Base-by-base conservation (phyloP, 2,113 vertebrate genomes). In the Sarotherodon lohbergeri region DNA sequence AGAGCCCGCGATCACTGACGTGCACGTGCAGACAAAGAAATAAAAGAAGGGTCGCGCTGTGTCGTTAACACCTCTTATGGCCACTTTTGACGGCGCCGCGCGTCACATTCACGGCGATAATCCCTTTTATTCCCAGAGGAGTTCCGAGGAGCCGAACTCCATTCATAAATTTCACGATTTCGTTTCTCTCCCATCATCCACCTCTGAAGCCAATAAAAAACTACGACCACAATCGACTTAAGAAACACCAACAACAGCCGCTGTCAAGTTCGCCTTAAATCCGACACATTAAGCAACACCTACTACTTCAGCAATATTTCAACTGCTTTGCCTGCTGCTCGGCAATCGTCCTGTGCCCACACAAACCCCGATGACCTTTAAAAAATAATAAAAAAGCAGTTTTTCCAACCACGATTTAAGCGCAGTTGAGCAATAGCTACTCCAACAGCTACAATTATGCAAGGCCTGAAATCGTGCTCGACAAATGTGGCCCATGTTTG, bases 381-480 rank as follows among this genome's bases (percentile, higher is more conserved):
- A 81, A 78, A 52, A 78, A 50, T 46, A 29, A 48, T 43, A 39
- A 14, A 76, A 78, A 79, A 85, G 12, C 50, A 13, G 6, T 13
- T 79, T 24, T 24, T 61, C 41, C 82, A 41, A 9, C 11, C 2
- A 7, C 46, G 13, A 17, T 76, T 32, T 9, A 5, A 90, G n/a
- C n/a, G 80, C 82, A 84, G 61, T 1, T 48, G 10, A 57, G 43
- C 2, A 22, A 22, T 3, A 27, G 4, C 83, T 27, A 9, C 59
- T 22, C n/a, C 27, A 57, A n/a, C 22, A 82, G 50, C 56, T 63
- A 48, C 32, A 73, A 63, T 82, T 48, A 55, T 13, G 27, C 66
- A 27, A 90, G 92, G 93, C 93, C 93, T 87, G 19, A 5, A 56
- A 87, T 90, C 88, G 91, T 88, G 92, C 87, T 84, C 78, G 73